Evolutionary conservation across 2,797 vertebrate genomes (phyloP), one percentile per base, ranked within the genome.

Genomic region (Halcyon leucocephala): DNA sequence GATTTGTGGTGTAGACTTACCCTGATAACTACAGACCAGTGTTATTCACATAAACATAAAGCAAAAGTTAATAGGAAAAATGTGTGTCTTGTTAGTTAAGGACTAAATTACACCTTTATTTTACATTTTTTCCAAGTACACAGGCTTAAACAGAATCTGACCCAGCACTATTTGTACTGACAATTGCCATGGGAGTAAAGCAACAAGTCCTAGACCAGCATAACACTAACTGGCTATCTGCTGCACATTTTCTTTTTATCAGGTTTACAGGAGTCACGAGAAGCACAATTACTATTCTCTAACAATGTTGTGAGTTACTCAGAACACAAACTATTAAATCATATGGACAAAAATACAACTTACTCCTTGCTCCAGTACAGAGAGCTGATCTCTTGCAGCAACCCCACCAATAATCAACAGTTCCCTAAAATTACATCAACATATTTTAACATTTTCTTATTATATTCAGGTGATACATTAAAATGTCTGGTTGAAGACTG

Each of bases 351-450:
- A 83, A 88, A 42, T 2, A 24, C 7, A 86, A 98, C 99, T 86
- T 98, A 99, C 99, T 71, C 99, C 99, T 33, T 98, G 99, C 51
- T 99, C 99, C 91, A 99, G 97, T 90, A 98, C 79, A 16, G 99
- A 98, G 26, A 99, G 98, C 94, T 99, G 99, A 41, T 99, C 99
- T 94, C 99, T 99, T 62, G 99, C 99, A 81, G 99, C 98, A 81
- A 99, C 99, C 1, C 99, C 99, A 74, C 99, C 99, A 72, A 99
- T 99, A 92, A 99, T 99, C 81, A 99, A 97, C 39, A 99, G 98
- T 24, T 99, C 99, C 96, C 99, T 99, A 88, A 81, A 97, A 80
- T 90, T 10, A 90, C n/a, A 95, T 42, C 6, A 71, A 67, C 5
- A 21, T 37, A 66, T 46, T 74, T 90, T 9, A 7, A 67, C 9